phyloP scores from a whole-genome alignment of 2,797 vertebrate species.

The Smutsia gigantea region DNA sequence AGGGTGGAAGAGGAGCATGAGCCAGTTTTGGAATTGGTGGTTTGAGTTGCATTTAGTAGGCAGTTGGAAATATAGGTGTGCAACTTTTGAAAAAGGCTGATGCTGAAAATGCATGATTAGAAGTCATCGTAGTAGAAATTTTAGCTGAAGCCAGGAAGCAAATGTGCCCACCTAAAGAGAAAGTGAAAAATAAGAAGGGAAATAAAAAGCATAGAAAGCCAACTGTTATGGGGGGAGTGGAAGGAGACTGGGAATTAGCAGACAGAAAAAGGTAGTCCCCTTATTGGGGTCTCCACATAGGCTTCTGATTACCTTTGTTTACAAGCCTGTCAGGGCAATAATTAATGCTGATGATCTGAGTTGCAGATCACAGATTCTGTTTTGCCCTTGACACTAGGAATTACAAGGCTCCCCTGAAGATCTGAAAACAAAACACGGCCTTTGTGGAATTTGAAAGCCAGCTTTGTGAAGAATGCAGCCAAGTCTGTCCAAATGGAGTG shows the following conservation, averaged over 20 bases:
- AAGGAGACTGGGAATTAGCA: constrained; percentile 32
- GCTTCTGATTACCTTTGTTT: constrained; percentile 56
- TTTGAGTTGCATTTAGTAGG: constrained; percentile 34
- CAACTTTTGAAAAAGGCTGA: constrained; percentile 13
- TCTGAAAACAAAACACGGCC: constrained; percentile 55
- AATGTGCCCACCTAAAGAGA: constrained; percentile 58
- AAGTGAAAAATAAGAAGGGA: constrained; percentile 37
- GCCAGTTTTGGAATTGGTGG: not conserved
- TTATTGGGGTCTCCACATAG: not conserved
- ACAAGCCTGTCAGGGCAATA: constrained; percentile 55
- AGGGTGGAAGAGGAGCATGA: not conserved
- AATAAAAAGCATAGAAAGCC: not conserved
- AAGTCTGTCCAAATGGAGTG: constrained; percentile 26
- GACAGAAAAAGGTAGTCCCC: not conserved
- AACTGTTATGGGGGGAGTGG: not conserved
- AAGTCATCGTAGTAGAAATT: constrained; percentile 48
- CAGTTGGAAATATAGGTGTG: constrained; percentile 50
- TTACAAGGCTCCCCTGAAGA: constrained; percentile 63
- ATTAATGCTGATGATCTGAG: constrained; percentile 68
- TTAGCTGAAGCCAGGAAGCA: constrained; percentile 46
- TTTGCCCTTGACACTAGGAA: constrained; percentile 66
- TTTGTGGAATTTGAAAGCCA: constrained; percentile 57
- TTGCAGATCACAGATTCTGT: constrained; percentile 66
- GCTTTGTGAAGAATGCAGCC: constrained; percentile 60
- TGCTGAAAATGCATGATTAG: constrained; percentile 40